These are phyloP conservation scores for Brassicogethes aeneus DNA, from an alignment of 2,888 invertebrate species.

Conservation along the genomic window DNA sequence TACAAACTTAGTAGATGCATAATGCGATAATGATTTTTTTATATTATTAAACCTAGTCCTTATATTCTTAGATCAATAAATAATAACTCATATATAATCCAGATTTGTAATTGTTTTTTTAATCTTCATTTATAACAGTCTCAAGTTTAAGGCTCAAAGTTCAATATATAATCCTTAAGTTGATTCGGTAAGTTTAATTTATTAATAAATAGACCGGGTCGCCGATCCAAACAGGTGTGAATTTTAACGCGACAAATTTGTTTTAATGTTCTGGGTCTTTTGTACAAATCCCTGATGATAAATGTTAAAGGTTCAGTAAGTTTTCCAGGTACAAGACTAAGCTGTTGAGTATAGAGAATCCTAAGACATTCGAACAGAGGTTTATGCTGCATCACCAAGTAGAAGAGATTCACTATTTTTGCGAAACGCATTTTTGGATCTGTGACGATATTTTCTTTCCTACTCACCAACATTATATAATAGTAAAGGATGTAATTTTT, in stretches of 20 bases:
- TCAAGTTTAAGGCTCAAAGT: conserved; percentile 47
- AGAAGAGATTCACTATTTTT: conserved; percentile 56
- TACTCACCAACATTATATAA: conserved; percentile 61
- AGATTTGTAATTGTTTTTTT: no score
- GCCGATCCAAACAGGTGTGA: conserved; percentile 54
- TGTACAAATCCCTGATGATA: conserved; percentile 54
- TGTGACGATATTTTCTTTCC: conserved; percentile 53
- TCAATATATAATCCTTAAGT: conserved; percentile 59
- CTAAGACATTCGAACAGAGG: conserved; percentile 60
- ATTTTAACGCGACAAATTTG: conserved; percentile 63
- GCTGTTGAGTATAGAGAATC: conserved; percentile 54
- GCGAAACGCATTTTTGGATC: conserved; percentile 56
- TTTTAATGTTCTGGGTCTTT: conserved; percentile 60
- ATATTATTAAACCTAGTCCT: no score
- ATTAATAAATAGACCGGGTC: conserved; percentile 55
- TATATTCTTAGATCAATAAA: no score
- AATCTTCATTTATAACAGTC: no score
- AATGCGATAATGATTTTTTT: no score
- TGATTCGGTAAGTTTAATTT: conserved; percentile 59
- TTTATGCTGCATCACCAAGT: conserved; percentile 58
- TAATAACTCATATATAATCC: no score
- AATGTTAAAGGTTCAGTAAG: conserved; percentile 54
- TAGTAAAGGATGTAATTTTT: conserved; percentile 57
- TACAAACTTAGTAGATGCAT: no score
- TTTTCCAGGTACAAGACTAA: conserved; percentile 53